phyloP scores from a whole-genome alignment of 2,888 invertebrate genomes.

The Trachelus tabidus region DNA sequence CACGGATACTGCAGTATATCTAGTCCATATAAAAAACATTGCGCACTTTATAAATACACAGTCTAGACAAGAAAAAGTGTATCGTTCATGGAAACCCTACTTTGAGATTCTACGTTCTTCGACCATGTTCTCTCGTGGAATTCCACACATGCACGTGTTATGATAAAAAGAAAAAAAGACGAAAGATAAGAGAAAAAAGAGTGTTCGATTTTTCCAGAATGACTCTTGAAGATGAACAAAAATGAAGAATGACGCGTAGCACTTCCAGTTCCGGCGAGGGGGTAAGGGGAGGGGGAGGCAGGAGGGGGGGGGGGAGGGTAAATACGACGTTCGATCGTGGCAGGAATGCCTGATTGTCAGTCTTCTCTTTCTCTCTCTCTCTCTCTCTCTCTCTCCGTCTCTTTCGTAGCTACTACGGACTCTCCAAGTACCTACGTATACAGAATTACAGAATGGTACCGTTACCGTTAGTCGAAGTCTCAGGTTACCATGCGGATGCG shows the following conservation, averaged over 20 bases:
- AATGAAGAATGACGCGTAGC: slow-evolving; percentile 1
- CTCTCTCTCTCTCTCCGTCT: slow-evolving; percentile 10
- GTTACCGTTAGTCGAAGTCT: slow-evolving; percentile 3
- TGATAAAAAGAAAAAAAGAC: not conserved
- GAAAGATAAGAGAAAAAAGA: not conserved
- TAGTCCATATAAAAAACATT: not conserved
- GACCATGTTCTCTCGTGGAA: not conserved
- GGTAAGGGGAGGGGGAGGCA: too few relatives aligned
- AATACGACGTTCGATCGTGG: not conserved
- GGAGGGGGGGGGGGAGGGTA: not conserved
- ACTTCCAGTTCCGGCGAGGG: not conserved
- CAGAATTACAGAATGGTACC: not conserved
- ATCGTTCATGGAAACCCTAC: not conserved
- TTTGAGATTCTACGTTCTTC: not conserved
- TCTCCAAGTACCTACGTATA: slow-evolving; percentile 3
- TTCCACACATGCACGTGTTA: not conserved
- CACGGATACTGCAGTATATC: not conserved
- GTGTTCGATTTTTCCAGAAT: not conserved
- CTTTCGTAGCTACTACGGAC: slow-evolving; percentile 12
- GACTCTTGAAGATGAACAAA: not conserved
- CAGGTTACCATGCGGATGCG: slow-evolving; percentile 8
- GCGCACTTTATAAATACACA: not conserved
- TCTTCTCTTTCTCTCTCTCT: slow-evolving; percentile 12
- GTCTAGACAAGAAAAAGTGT: not conserved
- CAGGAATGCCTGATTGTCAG: not conserved